Evolutionary conservation across 2,113 vertebrate species (phyloP), one percentile per base, ranked within the genome.

Genomic region (Hydropotes inermis): DNA sequence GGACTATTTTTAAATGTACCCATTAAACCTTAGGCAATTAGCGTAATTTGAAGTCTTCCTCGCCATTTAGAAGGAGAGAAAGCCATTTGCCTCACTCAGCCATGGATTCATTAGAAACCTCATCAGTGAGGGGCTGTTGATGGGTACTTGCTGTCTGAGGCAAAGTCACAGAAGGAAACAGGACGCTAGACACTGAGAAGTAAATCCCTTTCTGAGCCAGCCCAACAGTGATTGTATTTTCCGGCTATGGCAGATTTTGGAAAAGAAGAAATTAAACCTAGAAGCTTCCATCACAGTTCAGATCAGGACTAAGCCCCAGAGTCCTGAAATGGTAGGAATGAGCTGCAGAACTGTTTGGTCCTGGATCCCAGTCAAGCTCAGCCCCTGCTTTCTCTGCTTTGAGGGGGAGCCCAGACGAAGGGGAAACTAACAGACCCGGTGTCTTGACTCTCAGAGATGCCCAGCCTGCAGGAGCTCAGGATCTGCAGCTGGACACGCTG

Each of bases 181-280:
- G 81, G 50, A 36, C 50, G 23, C 60, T n/a, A 55, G 84, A 55
- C 84, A 82, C 84, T 4, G 52, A 45, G 74, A 83, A 94, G 87
- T 43, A 19, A 57, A 91, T 91, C 96, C 10, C 12, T 95, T 1
- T 85, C 96, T 93, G 93, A 94, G 88, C 84, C 39, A 95, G 19
- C 82, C 28, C 61, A 50, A 96, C 89, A n/a, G 52, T 58, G 58
- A 60, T 74, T 4, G 7, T 17, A 1, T 47, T 27, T 70, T 87
- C 36, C 27, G 55, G 47, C 58, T 12, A 17, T 10, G 43, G 45
- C 30, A 33, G 33, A 61, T 30, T 27, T 9, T 57, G 21, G 50
- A 78, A 58, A 84, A 33, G 14, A 45, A 82, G 36, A 43, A 55
- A 52, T 79, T 70, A 55, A 94, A 52, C 33, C 16, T 19, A 87